These are phyloP conservation scores for Porites australiensis DNA, from an alignment of 64 coral and sea anemone genomes.

Conservation along the genomic window DNA sequence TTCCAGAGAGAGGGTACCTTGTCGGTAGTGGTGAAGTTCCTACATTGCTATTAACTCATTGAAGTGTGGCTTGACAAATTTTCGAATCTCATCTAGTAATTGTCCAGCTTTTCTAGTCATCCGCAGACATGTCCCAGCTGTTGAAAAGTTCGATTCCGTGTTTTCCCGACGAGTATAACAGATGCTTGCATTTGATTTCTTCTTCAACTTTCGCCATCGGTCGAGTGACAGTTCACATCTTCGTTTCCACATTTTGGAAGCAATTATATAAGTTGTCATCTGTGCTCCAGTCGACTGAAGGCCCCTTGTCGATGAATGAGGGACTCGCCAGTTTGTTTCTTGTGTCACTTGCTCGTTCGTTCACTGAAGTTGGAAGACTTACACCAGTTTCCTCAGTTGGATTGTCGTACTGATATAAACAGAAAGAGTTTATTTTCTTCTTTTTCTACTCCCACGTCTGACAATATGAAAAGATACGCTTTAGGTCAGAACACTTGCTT, in stretches of 20 bases:
- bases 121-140: constrained; percentile 49
- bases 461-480: background rate
- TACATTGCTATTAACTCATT: constrained; percentile 59
- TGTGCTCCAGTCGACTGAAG: constrained; percentile 17
- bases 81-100: constrained; percentile 57
- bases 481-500: no score
- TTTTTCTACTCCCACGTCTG: background rate
- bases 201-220: constrained; percentile 43
- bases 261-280: constrained; percentile 26
- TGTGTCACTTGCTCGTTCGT: background rate
- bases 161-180: constrained; percentile 55
- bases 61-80: constrained; percentile 48
- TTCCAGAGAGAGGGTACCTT: constrained; percentile 48
- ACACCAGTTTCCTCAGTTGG: background rate
- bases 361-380: background rate
- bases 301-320: constrained; percentile 18
- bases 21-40: constrained; percentile 58
- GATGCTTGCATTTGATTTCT: constrained; percentile 54
- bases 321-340: background rate
- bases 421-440: background rate
- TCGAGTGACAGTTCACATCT: constrained; percentile 36
- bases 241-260: constrained; percentile 52
- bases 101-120: constrained; percentile 34
- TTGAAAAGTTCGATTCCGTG: constrained; percentile 60
- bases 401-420: background rate